phyloP scores from a whole-genome alignment of 2,797 vertebrate genomes.

The Sardinella longiceps region DNA sequence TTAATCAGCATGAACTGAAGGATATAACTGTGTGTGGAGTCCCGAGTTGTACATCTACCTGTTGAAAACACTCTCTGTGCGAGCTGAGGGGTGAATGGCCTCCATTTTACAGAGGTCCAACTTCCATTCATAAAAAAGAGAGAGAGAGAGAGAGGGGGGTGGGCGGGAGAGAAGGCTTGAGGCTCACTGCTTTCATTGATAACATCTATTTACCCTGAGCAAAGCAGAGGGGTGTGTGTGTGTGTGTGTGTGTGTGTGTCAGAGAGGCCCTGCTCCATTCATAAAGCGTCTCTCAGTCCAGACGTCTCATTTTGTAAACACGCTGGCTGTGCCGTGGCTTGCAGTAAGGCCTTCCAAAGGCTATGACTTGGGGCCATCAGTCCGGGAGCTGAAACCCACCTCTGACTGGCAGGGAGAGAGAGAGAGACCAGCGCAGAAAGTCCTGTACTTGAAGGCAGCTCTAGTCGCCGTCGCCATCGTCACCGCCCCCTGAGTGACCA shows the following conservation, averaged over 20 bases:
- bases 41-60: constrained; percentile 1
- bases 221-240: constrained; percentile 31
- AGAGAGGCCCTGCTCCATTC: constrained; percentile 39
- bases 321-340: neutral
- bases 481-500: neutral
- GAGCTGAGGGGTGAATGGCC: constrained; percentile 44
- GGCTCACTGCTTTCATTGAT: constrained; percentile 57
- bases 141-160: constrained; percentile 36
- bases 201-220: constrained; percentile 57
- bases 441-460: neutral
- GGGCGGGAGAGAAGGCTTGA: constrained; percentile 25
- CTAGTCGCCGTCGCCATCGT: neutral
- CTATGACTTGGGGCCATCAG: neutral
- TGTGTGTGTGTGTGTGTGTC: constrained; percentile 47
- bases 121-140: constrained; percentile 58
- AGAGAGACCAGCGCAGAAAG: neutral
- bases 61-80: constrained; percentile 26
- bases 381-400: neutral
- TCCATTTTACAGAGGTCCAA: constrained; percentile 48
- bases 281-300: constrained; percentile 29
- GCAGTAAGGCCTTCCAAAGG: neutral
- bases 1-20: neutral
- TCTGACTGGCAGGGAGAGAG: neutral
- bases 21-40: neutral
- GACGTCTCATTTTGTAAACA: constrained; percentile 21